Percentiles rank a stretch among this genome's conserved stretches.
Evolutionary conservation across 1,140 invertebrate genomes (phyloP).

Genomic region (Lucilia cuprina): DNA sequence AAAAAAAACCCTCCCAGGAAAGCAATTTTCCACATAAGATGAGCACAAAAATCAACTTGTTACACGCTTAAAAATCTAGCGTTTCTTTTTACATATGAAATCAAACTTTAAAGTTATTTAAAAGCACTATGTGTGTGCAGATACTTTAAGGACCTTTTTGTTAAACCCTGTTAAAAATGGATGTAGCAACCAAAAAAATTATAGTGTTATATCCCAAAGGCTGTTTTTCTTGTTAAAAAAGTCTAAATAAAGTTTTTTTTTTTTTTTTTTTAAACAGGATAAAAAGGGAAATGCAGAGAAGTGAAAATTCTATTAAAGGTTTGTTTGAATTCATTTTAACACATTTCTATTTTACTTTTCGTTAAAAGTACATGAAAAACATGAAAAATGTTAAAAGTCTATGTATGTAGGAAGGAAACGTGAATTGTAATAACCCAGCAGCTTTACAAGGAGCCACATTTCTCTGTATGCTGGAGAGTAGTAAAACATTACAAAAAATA

Average conservation of each 20-base stretch:
- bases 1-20: slow-evolving; percentile 13
- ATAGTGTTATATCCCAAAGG: not conserved
- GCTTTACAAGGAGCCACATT: too few relatives aligned
- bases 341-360: not conserved
- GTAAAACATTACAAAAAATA: too few relatives aligned
- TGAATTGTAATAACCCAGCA: too few relatives aligned
- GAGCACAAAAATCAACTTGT: not conserved
- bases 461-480: too few relatives aligned
- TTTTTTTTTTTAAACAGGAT: not conserved
- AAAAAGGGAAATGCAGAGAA: not conserved
- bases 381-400: too few relatives aligned
- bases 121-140: not conserved
- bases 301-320: not conserved
- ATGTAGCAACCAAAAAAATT: too few relatives aligned
- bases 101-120: not conserved
- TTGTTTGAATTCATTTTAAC: not conserved
- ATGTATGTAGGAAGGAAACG: too few relatives aligned
- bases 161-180: not conserved
- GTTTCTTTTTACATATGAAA: not conserved
- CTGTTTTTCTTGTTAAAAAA: not conserved
- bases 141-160: not conserved
- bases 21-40: slow-evolving; percentile 23
- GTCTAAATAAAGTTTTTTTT: not conserved
- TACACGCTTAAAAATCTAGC: not conserved
- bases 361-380: not conserved